Evolutionary conservation across 1,140 invertebrate genomes (phyloP), one percentile per base, ranked within the genome.

Genomic region (Camponotus vicinus): DNA sequence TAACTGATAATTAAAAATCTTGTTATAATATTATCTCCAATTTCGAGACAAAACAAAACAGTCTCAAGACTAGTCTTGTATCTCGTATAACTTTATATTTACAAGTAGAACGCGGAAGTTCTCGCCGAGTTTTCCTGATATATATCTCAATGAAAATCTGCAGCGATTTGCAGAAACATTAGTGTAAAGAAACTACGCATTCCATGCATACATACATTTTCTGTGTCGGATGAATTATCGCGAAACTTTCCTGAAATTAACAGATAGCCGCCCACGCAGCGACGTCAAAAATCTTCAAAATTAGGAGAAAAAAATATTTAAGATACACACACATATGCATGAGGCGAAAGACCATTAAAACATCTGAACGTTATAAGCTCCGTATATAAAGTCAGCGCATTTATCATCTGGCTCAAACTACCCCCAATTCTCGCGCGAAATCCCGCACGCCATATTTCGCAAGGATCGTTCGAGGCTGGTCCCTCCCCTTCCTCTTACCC

Each of bases 331-430:
- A 13, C 42, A 13, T 7, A 42, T 40, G 3, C 40, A 78, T 40
- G 4, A 45, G 57, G 67, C 67, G 21, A 37, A 75, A 61, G 40
- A 61, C 69, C 32, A 75, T 83, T 83, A 73, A 83, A 83, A 73
- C 45, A 55, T 73, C 69, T 21, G 27, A 63, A 42, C 55, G 79
- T 75, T 73, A 52, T 52, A 70, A 82, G 37, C 79, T 27, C 40
- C 69, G 18, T 52, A 52, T 63, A 73, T 63, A 73, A 75, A 83
- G 69, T 73, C 79, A 55, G 27, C 69, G 55, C 69, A 83, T 83
- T 83, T 83, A 75, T 83, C 79, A 83, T 83, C 18, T 42, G 15
- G 11, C 67, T 83, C 27, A 73, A 73, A 83, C 69, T 83, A 75
- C 40, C 37, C 18, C 69, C 55, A 73, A 83, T 83, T 75, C 69